Evolutionary conservation across 1,140 invertebrate genomes (phyloP), one percentile per base, ranked within the genome.

Genomic region (Galleria mellonella): DNA sequence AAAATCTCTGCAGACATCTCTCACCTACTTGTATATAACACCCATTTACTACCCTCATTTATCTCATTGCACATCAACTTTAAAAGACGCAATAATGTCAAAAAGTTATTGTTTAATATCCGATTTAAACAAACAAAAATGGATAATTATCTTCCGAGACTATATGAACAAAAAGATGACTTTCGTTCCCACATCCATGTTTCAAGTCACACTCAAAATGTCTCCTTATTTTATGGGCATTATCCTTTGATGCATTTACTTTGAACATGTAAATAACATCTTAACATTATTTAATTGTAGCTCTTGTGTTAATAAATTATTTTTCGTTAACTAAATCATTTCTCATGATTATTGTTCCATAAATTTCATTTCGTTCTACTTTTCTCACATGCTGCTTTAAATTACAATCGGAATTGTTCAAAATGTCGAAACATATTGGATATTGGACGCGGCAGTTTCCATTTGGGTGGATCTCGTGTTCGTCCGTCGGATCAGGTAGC

Each of bases 401-500:
- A 66, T 78, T 74, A 51, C 50, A 47, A 67, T 76, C 58, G 71
- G 69, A 75, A 69, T 60, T 62, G 50, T 47, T 52, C 51, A 52
- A 68, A 62, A 61, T 62, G 55, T 64, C 41, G 52, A 63, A 60
- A 64, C 48, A 41, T 55, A 33, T 59, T 65, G 74, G 63, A 69
- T 67, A 47, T 56, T 54, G 51, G 56, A 23, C 32, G 62, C 59
- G 58, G 67, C 83, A 87, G 86, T 81, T 86, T 86, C 72, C 86
- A 87, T 64, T 74, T 87, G 71, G 82, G 83, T 43, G 49, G 17
- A 23, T 23, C 65, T 60, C 55, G 83, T 40, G 75, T 75, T 82
- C 76, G 78, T 75, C 69, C 76, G 75, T 83, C 71, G 58, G 70
- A 76, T 67, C 81, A 86, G 84, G 86, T 87, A 86, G 82, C 77